phyloP scores from a whole-genome alignment of 2,113 vertebrate species.

The Corythornis madagascariensis region DNA sequence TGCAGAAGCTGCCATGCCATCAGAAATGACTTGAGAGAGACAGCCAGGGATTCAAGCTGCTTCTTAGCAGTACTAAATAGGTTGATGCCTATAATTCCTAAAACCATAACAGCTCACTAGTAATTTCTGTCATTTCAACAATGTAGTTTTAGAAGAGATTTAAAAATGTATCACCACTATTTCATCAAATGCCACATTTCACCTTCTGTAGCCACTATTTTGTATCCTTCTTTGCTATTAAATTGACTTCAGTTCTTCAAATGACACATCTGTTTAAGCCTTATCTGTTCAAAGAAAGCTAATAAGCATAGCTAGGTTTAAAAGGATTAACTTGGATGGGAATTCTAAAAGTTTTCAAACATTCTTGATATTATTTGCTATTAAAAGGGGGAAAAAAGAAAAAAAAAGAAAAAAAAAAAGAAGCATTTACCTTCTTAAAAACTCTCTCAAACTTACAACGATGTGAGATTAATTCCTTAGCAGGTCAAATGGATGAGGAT shows the following conservation, averaged over 20 bases:
- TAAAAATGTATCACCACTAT: conserved; percentile 73
- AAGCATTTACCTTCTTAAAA: conserved; percentile 60
- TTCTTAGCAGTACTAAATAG: conserved; percentile 74
- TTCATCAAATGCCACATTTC: conserved; percentile 76
- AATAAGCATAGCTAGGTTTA: conserved; percentile 77
- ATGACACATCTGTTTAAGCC: conserved; percentile 76
- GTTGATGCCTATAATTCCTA: conserved; percentile 76
- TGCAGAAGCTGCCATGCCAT: conserved; percentile 63
- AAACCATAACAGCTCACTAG: conserved; percentile 75
- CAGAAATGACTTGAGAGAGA: conserved; percentile 69
- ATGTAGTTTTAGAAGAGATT: conserved; percentile 76
- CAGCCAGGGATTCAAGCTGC: conserved; percentile 70
- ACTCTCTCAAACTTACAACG: conserved; percentile 33
- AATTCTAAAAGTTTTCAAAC: conserved; percentile 75
- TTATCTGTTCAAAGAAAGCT: conserved; percentile 77
- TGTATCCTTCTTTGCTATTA: conserved; percentile 69
- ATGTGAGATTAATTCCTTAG: conserved; percentile 58
- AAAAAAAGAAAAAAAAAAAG: not conserved
- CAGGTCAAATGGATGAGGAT: conserved; percentile 35
- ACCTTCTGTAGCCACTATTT: conserved; percentile 75
- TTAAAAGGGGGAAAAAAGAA: not conserved
- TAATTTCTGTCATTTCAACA: conserved; percentile 76
- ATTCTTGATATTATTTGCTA: conserved; percentile 67
- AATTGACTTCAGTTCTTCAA: conserved; percentile 75
- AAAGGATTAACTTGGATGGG: conserved; percentile 75